Percentiles rank a stretch among this genome's conserved stretches.
Evolutionary conservation across 2,797 vertebrate genomes (phyloP).

Genomic region (Agapornis canus): DNA sequence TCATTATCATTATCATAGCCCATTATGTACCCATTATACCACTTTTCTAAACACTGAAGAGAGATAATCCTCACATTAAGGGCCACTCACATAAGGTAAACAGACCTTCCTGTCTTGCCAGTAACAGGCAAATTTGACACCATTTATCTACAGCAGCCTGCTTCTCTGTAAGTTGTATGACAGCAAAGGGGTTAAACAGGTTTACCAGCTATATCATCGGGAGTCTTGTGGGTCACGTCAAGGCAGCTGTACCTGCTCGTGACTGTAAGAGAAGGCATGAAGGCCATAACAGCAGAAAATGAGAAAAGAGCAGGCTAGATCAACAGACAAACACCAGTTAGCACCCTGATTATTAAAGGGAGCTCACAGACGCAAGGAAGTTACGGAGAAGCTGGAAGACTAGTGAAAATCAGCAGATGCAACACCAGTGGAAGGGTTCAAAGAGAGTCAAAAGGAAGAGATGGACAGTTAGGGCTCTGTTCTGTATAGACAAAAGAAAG

Average conservation of each 20-base stretch:
- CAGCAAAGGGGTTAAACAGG: not conserved
- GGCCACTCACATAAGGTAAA: not conserved
- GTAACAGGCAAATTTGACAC: not conserved
- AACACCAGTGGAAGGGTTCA: not conserved
- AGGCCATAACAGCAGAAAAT: not conserved
- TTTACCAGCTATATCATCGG: not conserved
- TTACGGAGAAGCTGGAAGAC: not conserved
- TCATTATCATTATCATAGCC: not conserved
- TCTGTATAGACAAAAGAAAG: not conserved
- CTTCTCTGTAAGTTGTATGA: not conserved
- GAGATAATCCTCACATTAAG: not conserved
- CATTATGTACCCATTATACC: not conserved
- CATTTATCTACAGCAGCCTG: not conserved
- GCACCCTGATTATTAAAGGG: not conserved
- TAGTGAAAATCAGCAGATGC: not conserved
- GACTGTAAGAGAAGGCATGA: not conserved
- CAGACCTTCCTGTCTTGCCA: not conserved
- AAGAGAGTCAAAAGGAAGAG: not conserved
- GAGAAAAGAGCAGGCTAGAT: not conserved
- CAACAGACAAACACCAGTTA: rapidly evolving
- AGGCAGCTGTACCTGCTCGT: not conserved
- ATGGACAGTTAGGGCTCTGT: not conserved
- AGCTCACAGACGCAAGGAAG: not conserved
- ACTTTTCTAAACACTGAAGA: not conserved
- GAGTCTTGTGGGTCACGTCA: not conserved